Percentiles rank a stretch among this genome's conserved stretches.
phyloP scores from a whole-genome alignment of 2,113 vertebrate genomes.

The Cisticola juncidis region DNA sequence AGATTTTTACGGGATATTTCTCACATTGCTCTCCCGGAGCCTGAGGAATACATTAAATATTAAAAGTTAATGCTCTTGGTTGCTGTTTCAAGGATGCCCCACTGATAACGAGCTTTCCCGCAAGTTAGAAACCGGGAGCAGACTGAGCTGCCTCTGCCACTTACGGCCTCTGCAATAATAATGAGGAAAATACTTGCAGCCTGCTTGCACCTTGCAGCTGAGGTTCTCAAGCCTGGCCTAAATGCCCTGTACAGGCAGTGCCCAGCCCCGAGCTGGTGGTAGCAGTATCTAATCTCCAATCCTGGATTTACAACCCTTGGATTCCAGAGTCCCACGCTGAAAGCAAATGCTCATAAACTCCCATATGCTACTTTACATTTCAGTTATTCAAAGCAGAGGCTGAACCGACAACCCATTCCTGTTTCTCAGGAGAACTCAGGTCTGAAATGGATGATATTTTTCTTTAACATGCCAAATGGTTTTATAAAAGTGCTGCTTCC shows the following conservation, averaged over 20 bases:
- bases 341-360: not conserved
- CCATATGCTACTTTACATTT: not conserved
- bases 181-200: constrained; percentile 28
- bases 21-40: constrained; percentile 72
- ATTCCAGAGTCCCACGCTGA: not conserved
- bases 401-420: not conserved
- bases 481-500: not conserved
- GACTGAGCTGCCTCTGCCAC: constrained; percentile 36
- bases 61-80: constrained; percentile 69
- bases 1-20: constrained; percentile 77
- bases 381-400: constrained; percentile 32
- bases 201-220: not conserved
- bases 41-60: constrained; percentile 75
- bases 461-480: not conserved
- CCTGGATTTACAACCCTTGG: not conserved
- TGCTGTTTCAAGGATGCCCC: constrained; percentile 68
- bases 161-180: constrained; percentile 60
- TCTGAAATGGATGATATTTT: not conserved
- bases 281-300: not conserved
- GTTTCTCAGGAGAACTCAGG: not conserved
- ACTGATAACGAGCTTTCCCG: constrained; percentile 71
- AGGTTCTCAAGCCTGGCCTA: not conserved
- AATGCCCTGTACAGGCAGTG: not conserved
- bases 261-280: not conserved
- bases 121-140: constrained; percentile 63